Evolutionary conservation across 2,797 vertebrate species (phyloP), one percentile per base, ranked within the genome.

Genomic region (Poecilia picta): DNA sequence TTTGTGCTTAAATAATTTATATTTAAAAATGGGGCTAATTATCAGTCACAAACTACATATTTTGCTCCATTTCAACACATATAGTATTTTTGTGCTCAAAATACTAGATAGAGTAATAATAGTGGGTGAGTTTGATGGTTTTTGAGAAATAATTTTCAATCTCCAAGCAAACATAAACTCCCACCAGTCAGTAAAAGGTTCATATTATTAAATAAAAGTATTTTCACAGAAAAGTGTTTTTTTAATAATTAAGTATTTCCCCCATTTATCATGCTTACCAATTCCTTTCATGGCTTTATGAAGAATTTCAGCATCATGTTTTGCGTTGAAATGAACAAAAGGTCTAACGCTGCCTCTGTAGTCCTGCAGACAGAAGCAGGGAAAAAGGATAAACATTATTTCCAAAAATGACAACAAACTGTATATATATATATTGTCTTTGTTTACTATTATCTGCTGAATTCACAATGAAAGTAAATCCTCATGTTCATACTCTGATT

Each of bases 231-330:
- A n/a, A 12, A 1, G 0, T 36, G 23, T 66, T 66, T 66, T 66
- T 36, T 4, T 5, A 12, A 41, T 3, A 68, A 41, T 23, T 12
- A 68, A 41, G 8, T 66, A 39, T 66, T 33, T 33, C 6, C 16
- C 23, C 20, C 36, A 25, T 5, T 68, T 41, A 68, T 2, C 64
- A 41, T 68, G 36, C 64, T 96, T 91, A 99, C 98, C 98, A 0
- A 99, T 87, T 85, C 98, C 98, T 91, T 99, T 99, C 98, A 99
- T 99, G 81, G 98, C 97, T 88, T 96, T 98, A 39, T 97, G 96
- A 74, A 99, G 97, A 68, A 95, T 13, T 77, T 99, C 97, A 4
- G 97, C 97, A 86, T 99, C 98, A 6, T 96, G 94, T 90, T 97
- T 96, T 51, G 96, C 96, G 72, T 98, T 96, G 84, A 99, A 99